Percentiles rank a stretch among this genome's conserved stretches.
These are phyloP conservation scores for Monoplex corrugatus DNA, from an alignment of 2,888 invertebrate species.

Conservation along the genomic window DNA sequence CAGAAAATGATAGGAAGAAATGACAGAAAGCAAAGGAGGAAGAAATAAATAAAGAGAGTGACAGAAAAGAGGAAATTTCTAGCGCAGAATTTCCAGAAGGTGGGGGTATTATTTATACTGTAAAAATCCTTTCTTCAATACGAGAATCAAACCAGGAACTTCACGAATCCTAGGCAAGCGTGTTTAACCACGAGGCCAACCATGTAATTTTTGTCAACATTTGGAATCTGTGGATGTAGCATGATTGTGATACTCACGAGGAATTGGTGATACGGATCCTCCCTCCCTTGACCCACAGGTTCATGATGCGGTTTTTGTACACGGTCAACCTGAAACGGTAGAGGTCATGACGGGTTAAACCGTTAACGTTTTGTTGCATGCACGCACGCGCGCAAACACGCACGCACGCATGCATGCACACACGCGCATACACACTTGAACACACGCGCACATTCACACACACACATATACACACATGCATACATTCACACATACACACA, in stretches of 20 bases:
- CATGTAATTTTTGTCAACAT: not conserved
- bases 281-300: conserved; percentile 50
- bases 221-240: not conserved
- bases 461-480: conserved; percentile 9
- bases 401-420: not conserved
- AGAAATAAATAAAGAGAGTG: not conserved
- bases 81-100: too few relatives aligned
- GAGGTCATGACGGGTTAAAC: not conserved
- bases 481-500: conserved; percentile 24
- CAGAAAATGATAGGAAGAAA: not conserved
- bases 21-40: not conserved
- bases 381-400: not conserved
- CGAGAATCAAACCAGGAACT: too few relatives aligned
- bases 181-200: too few relatives aligned
- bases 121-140: too few relatives aligned
- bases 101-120: too few relatives aligned
- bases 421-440: not conserved
- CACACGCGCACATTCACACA: conserved; percentile 2
- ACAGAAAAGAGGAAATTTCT: not conserved
- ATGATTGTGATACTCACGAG: conserved; percentile 40
- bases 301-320: conserved; percentile 52
- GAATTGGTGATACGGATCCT: conserved; percentile 44
- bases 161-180: too few relatives aligned
- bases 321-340: conserved; percentile 42
- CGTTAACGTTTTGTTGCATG: not conserved